A percentile compares a stretch with the other conserved stretches of the same genome.
phyloP scores from a whole-genome alignment of 2,888 invertebrate genomes.

The Polymixis flavicincta region DNA sequence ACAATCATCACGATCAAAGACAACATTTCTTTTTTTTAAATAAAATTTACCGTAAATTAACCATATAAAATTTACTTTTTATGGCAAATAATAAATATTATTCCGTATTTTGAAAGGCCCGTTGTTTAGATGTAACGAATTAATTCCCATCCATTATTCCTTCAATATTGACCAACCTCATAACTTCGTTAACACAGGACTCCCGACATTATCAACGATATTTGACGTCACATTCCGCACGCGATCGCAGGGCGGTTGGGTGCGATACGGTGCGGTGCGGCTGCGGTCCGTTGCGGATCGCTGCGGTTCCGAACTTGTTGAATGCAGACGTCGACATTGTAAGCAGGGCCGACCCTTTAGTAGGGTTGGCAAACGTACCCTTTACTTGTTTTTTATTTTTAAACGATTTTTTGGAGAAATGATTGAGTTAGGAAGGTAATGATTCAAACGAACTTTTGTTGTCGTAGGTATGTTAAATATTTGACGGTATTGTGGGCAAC shows the following conservation, averaged over 20 bases:
- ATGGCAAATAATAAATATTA: background rate
- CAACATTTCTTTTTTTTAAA: background rate
- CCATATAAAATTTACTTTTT: background rate
- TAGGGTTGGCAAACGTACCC: conserved; percentile 34
- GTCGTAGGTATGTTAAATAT: background rate
- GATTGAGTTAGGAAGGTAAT: background rate
- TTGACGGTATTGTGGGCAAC: background rate
- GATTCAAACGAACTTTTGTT: background rate
- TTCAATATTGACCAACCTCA: conserved; percentile 28
- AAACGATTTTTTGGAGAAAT: background rate
- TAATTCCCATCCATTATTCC: conserved; percentile 30
- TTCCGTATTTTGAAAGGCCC: background rate
- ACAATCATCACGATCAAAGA: background rate
- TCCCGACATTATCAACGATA: conserved; percentile 32
- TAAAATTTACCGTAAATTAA: background rate
- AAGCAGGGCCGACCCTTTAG: conserved; percentile 32
- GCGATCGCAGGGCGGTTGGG: conserved; percentile 8
- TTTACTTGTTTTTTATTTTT: background rate
- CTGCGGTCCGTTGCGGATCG: conserved; percentile 34
- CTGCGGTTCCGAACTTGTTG: conserved; percentile 67
- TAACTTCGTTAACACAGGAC: conserved; percentile 34
- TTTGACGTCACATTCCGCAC: conserved; percentile 42
- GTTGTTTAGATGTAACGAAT: background rate
- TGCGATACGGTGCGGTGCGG: conserved; percentile 14
- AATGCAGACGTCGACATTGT: conserved; percentile 61